These are phyloP conservation scores for Tetrao urogallus DNA, from an alignment of 2,113 vertebrate species.

Conservation along the genomic window DNA sequence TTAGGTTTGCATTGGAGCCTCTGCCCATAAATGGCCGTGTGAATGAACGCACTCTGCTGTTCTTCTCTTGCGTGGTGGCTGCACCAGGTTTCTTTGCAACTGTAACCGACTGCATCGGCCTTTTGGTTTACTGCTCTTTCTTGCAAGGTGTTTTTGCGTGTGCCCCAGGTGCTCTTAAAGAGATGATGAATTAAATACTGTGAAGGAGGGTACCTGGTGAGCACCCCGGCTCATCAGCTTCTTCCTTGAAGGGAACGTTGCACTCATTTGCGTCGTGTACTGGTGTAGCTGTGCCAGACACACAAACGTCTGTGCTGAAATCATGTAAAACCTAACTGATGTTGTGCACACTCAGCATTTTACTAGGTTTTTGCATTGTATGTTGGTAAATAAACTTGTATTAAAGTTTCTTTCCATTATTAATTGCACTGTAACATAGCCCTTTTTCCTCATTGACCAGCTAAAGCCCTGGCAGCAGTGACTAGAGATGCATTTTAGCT, in stretches of 20 bases:
- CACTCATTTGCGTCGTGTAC: background rate
- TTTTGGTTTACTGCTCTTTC: background rate
- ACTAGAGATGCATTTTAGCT: background rate
- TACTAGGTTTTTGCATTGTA: conserved; percentile 44
- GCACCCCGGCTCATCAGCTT: background rate
- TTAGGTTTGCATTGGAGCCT: background rate
- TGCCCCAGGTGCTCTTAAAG: background rate
- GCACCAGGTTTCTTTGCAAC: background rate
- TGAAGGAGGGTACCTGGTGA: background rate
- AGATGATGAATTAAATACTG: background rate
- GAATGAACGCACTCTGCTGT: background rate
- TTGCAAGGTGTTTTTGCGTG: background rate
- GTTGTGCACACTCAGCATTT: background rate
- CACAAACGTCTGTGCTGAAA: background rate
- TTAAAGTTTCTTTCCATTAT: conserved; percentile 2
- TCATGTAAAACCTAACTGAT: background rate
- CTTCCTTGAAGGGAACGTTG: conserved; percentile 42
- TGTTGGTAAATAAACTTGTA: conserved; percentile 47
- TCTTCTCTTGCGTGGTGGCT: accelerated
- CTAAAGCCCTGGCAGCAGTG: accelerated
- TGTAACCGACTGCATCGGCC: accelerated
- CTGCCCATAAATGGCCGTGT: background rate
- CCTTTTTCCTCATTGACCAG: background rate
- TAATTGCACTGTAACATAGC: background rate
- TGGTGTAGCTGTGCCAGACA: conserved; percentile 1